Base-by-base conservation (phyloP, 2,888 invertebrate genomes). In the Panzeria rudis region DNA sequence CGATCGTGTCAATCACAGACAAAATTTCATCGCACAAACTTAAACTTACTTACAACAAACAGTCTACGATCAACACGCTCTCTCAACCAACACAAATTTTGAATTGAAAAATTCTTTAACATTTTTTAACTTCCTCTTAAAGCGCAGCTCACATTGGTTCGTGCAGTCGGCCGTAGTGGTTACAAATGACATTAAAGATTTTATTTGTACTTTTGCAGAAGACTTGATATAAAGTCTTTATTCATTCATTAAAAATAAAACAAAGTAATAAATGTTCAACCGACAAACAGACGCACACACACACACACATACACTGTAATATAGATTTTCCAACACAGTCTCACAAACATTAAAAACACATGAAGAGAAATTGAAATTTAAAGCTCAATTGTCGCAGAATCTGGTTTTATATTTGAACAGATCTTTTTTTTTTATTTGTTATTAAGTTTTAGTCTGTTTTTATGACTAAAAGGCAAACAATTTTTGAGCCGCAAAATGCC, bases 1-100 rank as follows among this genome's bases (percentile, higher is more conserved):
- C 89, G 90, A 91, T 90, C 91, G 88, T 90, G 91, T 91, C 91
- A 91, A 91, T 91, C 91, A 90, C 87, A 81, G 69, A 86, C 84
- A 59, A 41, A 61, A 29, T 23, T n/a, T 13, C 29, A 29, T 2
- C 29, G 29, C 61, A 66, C 35, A 54, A 41, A 64, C 71, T 6
- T 11, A 20, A 1, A 29, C 6, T 11, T 29, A 7, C 25, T 4
- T 6, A 11, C 29, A 8, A 17, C n/a, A n/a, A n/a, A 44, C n/a
- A 4, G n/a, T n/a, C 8, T 17, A 41, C 20, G 41, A 41, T 1
- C 64, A 52, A 17, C 35, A 25, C 61, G 23, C 78, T 50, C 32
- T 47, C 32, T 11, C 52, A 52, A 29, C 66, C 72, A 81, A 78
- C 81, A 62, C 72, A 73, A 73, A 38, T 41, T 76, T 35, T 13